A percentile compares a stretch with the other conserved stretches of the same genome.
phyloP scores from a whole-genome alignment of 1,140 invertebrate genomes.

The Phthorimaea operculella region DNA sequence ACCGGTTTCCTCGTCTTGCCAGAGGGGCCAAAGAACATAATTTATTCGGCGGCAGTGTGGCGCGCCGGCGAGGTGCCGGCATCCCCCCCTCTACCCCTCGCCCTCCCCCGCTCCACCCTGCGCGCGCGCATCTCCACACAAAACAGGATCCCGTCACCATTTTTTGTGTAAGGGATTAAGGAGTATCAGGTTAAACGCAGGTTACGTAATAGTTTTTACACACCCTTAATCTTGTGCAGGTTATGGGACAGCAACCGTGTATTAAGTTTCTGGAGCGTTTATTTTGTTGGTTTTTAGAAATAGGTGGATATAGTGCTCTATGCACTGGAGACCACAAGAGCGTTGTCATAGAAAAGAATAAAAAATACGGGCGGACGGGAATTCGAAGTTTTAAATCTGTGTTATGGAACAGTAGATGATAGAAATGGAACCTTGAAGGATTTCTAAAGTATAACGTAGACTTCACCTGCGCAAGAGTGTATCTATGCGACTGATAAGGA shows the following conservation, averaged over 20 bases:
- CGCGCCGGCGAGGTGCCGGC: constrained; percentile 41
- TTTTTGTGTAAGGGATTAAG: constrained; percentile 54
- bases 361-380: too few relatives aligned
- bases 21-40: constrained; percentile 35
- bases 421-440: not conserved
- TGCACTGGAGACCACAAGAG: not conserved
- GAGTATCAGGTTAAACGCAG: constrained; percentile 52
- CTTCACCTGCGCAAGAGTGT: constrained; percentile 14
- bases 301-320: not conserved
- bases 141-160: constrained; percentile 42
- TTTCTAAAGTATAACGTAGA: constrained; percentile 6
- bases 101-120: constrained; percentile 11
- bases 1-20: constrained; percentile 11
- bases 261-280: constrained; percentile 6
- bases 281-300: constrained; percentile 14
- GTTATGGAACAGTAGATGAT: not conserved
- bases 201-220: constrained; percentile 58
- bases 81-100: constrained; percentile 15
- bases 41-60: constrained; percentile 61
- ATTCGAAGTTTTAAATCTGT: too few relatives aligned
- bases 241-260: not conserved
- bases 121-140: constrained; percentile 32
- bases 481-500: constrained; percentile 19
- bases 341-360: too few relatives aligned
- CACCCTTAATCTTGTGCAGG: constrained; percentile 43